These are phyloP conservation scores for Callyntrura sp. DNA, from an alignment of 2,888 invertebrate species.

Conservation along the genomic window DNA sequence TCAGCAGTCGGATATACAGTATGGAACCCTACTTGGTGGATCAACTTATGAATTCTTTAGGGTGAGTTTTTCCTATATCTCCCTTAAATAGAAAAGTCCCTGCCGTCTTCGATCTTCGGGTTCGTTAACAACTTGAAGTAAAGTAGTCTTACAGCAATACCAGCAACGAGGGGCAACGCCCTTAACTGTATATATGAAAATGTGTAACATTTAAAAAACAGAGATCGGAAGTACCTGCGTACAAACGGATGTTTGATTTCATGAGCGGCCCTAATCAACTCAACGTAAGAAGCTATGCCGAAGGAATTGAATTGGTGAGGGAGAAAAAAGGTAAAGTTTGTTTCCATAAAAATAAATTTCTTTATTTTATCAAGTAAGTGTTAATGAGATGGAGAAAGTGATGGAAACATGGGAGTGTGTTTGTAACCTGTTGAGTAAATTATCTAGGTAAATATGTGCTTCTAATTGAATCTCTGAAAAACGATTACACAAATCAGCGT, in stretches of 20 bases:
- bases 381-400: background rate
- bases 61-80: constrained; percentile 86
- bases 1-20: too few relatives aligned
- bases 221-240: constrained; percentile 94
- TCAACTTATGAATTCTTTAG: constrained; percentile 96
- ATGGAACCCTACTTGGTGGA: constrained; percentile 89
- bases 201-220: constrained; percentile 85
- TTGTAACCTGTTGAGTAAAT: background rate
- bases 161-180: background rate
- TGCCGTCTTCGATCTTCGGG: background rate
- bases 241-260: constrained; percentile 96
- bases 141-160: background rate
- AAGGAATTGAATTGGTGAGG: constrained; percentile 92
- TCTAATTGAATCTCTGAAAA: constrained; percentile 89
- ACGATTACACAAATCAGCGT: constrained; percentile 94
- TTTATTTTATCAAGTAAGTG: background rate
- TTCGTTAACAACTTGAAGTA: background rate
- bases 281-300: constrained; percentile 92
- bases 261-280: constrained; percentile 89
- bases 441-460: constrained; percentile 86
- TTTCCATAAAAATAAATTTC: background rate
- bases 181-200: background rate
- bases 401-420: background rate
- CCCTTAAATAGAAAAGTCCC: background rate
- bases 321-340: constrained; percentile 89